These are phyloP conservation scores for Anthrax anthrax DNA, from an alignment of 2,888 invertebrate genomes.

Conservation along the genomic window DNA sequence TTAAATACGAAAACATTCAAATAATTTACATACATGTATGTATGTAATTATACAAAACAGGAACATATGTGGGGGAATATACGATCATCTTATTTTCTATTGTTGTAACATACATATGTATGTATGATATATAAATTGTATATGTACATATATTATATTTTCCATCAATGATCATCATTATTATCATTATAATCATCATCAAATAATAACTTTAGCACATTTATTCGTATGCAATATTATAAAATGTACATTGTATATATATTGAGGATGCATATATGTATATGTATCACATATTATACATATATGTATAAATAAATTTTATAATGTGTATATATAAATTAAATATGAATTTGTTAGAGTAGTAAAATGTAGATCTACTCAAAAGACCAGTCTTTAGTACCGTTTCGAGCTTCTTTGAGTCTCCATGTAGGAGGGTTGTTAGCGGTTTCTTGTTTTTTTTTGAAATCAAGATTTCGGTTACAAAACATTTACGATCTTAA, in stretches of 20 bases:
- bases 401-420: constrained; percentile 36
- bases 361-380: constrained; percentile 1
- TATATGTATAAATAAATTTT: too few relatives aligned
- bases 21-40: neutral
- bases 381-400: constrained; percentile 26
- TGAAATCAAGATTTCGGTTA: neutral
- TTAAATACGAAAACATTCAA: neutral
- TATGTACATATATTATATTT: neutral
- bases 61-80: neutral
- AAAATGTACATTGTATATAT: too few relatives aligned
- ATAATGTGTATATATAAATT: too few relatives aligned
- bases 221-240: too few relatives aligned
- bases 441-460: neutral
- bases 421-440: constrained; percentile 32
- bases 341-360: neutral
- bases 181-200: neutral
- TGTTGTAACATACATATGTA: neutral
- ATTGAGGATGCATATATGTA: too few relatives aligned
- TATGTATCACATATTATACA: too few relatives aligned
- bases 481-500: too few relatives aligned
- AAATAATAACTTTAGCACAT: too few relatives aligned
- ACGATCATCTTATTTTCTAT: neutral
- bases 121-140: neutral
- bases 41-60: neutral
- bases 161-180: neutral